Conservation (phyloP, 2,888 invertebrate genomes). For the Pollenia griseotomentosa region DNA sequence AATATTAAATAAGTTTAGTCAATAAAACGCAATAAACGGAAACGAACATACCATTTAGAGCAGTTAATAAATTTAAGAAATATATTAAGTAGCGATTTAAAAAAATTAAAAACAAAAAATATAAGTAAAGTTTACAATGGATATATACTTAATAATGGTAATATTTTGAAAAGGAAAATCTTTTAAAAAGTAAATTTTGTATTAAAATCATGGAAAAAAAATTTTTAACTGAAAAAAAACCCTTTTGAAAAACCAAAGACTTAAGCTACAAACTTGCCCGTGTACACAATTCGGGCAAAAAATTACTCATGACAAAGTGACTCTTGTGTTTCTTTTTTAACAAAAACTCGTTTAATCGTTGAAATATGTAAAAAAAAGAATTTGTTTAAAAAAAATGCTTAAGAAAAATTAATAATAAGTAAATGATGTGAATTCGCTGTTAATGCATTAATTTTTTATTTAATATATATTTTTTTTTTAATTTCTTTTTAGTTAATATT, state of each 20-base stretch:
- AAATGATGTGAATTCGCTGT: constrained; percentile 11
- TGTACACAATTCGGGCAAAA: background rate
- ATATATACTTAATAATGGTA: constrained; percentile 62
- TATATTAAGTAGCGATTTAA: background rate
- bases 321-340: constrained; percentile 7
- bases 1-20: constrained; percentile 64
- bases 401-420: background rate
- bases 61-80: constrained; percentile 28
- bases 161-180: background rate
- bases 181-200: background rate
- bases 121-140: constrained; percentile 40
- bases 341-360: constrained; percentile 43
- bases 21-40: constrained; percentile 67
- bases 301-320: constrained; percentile 19
- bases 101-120: constrained; percentile 20
- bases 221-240: constrained; percentile 38
- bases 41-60: constrained; percentile 55
- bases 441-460: constrained; percentile 22
- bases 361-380: constrained; percentile 19
- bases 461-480: constrained; percentile 14
- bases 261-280: constrained; percentile 52
- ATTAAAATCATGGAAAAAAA: background rate
- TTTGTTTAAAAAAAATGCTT: background rate
- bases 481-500: constrained; percentile 60
- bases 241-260: constrained; percentile 61